These are phyloP conservation scores for Piaya cayana DNA, from an alignment of 2,113 vertebrate genomes.

Conservation along the genomic window DNA sequence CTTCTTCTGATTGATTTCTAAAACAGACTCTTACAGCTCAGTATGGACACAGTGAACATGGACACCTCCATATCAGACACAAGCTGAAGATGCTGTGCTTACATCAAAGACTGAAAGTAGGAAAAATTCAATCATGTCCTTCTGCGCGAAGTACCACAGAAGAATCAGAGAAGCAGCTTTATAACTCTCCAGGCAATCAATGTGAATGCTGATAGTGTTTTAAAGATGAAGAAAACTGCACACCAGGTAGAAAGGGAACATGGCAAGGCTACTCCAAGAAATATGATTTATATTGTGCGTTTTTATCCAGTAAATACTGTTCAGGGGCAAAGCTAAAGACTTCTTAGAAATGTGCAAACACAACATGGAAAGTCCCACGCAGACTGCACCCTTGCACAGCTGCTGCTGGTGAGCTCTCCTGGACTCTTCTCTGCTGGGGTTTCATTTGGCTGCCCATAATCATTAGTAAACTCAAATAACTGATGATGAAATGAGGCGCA, in stretches of 20 bases:
- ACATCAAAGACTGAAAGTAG: background rate
- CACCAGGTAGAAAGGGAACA: background rate
- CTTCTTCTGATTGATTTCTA: background rate
- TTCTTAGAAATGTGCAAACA: background rate
- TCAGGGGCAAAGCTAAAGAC: background rate
- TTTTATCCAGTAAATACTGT: background rate
- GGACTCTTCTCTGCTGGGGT: background rate
- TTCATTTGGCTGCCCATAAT: background rate
- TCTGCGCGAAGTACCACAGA: background rate
- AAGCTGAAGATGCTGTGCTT: background rate
- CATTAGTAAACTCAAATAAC: background rate
- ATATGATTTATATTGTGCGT: fast-evolving
- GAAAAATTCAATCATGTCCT: background rate
- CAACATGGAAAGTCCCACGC: fast-evolving
- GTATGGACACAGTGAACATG: background rate
- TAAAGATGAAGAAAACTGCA: background rate
- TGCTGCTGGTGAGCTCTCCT: background rate
- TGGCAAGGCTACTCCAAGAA: background rate
- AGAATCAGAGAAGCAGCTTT: background rate
- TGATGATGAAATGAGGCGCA: background rate
- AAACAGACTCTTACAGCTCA: background rate
- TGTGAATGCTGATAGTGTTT: background rate
- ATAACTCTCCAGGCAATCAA: background rate
- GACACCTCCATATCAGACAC: background rate
- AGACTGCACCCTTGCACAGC: background rate